Base-by-base conservation (phyloP, 2,888 invertebrate species). In the Polymixis flavicincta region DNA sequence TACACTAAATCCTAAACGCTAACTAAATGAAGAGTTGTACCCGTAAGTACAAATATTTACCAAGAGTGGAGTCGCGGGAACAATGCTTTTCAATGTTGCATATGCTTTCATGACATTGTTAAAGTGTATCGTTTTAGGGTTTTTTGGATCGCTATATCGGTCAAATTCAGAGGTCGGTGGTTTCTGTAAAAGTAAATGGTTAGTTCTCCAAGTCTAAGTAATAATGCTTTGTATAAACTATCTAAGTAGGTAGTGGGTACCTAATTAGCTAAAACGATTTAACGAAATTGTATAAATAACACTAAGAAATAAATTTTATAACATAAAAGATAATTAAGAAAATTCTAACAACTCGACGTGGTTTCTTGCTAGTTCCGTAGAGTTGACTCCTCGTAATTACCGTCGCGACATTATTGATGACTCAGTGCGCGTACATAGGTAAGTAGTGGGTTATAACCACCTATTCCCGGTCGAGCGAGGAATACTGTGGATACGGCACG, bases 71-170 rank as follows among this genome's bases (percentile, higher is more conserved):
- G 92, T 92, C 66, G 60, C 63, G 5, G 89, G 90, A 96, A 98
- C 77, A 96, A 97, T 61, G 96, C 97, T 71, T 97, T 93, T 93
- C 66, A 97, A 94, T 55, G 97, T 93, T 7, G 97, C 96, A 3
- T 97, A 96, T 57, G 98, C 98, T 73, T 97, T 97, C 75, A 96
- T 95, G 60, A 97, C 93, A 76, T 97, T 97, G 85, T 97, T 96
- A 84, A 97, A 97, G 50, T 90, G 89, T 61, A 97, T 91, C 8
- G 90, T 88, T 88, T 90, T 92, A 42, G 94, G 94, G 68, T 92
- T 89, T 88, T 90, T 77, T 52, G 91, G 89, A 82, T 94, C 91
- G 77, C 92, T 93, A 76, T 74, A 87, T 2, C 80, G 81, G 78
- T 94, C 94, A 63, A 85, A 90, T 71, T 92, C 92, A 37, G 87